phyloP scores from a whole-genome alignment of 2,888 invertebrate species.

The Eupeodes latifasciatus region DNA sequence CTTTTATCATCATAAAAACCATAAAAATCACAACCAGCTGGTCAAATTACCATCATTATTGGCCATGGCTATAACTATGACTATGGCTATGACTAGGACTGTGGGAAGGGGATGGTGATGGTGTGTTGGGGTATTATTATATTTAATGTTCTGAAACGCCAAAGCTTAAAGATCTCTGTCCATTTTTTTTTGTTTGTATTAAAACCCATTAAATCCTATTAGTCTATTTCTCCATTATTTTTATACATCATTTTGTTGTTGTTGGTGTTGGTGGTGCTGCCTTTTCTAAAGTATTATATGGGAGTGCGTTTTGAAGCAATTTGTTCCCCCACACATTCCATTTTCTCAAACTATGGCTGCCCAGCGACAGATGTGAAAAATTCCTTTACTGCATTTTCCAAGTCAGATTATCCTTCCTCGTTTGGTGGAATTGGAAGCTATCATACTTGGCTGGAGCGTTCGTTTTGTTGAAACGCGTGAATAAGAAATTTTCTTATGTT shows the following conservation, averaged over 20 bases:
- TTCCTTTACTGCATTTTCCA: constrained; percentile 68
- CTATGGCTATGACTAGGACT: too few relatives aligned
- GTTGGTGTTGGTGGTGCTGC: neutral
- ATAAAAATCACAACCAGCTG: constrained; percentile 63
- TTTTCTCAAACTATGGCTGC: constrained; percentile 1
- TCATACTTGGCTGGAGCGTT: neutral
- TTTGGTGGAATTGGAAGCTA: constrained; percentile 14
- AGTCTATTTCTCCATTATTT: constrained; percentile 13
- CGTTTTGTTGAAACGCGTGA: constrained; percentile 34
- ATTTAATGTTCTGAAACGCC: constrained; percentile 43
- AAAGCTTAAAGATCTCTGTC: constrained; percentile 51
- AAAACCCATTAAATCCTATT: constrained; percentile 60
- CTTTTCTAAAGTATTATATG: neutral
- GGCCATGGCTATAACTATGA: constrained; percentile 12
- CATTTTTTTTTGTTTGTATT: constrained; percentile 44
- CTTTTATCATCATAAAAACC: constrained; percentile 63
- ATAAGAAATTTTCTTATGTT: constrained; percentile 38
- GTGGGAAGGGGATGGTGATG: too few relatives aligned
- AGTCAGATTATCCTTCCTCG: constrained; percentile 57
- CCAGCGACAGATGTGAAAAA: constrained; percentile 67
- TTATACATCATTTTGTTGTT: constrained; percentile 7
- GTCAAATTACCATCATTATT: constrained; percentile 61
- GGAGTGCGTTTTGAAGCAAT: constrained; percentile 1
- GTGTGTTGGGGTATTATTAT: constrained; percentile 13
- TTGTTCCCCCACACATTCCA: constrained; percentile 12